A percentile compares a stretch with the other conserved stretches of the same genome.
Evolutionary conservation across 1,140 invertebrate species (phyloP).

Genomic region (Platyscapa corneri): DNA sequence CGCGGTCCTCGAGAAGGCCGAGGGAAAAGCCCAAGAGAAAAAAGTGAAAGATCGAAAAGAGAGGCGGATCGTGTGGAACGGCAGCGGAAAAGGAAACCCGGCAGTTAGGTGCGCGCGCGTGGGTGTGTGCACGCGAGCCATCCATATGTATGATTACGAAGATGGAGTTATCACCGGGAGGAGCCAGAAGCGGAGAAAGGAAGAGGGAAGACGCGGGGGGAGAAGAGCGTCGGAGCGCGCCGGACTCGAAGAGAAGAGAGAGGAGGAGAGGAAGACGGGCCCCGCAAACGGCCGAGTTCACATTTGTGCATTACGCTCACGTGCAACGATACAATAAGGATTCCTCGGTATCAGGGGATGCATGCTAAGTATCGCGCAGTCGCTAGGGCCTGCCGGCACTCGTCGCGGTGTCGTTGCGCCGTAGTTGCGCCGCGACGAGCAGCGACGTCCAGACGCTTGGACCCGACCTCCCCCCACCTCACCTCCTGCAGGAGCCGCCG

Average conservation of each 20-base stretch:
- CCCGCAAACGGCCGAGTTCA: constrained; percentile 68
- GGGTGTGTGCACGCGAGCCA: constrained; percentile 58
- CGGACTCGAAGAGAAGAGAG: not conserved
- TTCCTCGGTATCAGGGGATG: constrained; percentile 73
- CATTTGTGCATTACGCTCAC: constrained; percentile 74
- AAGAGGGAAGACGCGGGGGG: not conserved
- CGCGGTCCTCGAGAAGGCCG: too few species aligned
- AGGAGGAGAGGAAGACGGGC: constrained; percentile 54
- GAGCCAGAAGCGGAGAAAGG: constrained; percentile 6
- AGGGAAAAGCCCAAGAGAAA: not conserved
- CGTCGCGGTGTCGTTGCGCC: not conserved
- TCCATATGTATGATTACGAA: constrained; percentile 73
- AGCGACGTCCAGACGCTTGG: not conserved
- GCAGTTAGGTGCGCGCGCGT: constrained; percentile 27
- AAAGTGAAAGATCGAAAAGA: not conserved
- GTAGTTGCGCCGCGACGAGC: not conserved
- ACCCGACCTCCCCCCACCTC: not conserved
- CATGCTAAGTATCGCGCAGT: constrained; percentile 67
- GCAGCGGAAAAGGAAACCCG: not conserved
- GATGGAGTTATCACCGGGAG: constrained; percentile 69
- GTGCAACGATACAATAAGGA: constrained; percentile 76
- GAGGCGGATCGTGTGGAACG: not conserved
- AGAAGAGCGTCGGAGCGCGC: not conserved
- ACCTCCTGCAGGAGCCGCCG: not conserved
- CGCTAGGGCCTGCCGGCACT: not conserved